phyloP scores from a whole-genome alignment of 2,888 invertebrate species.

The Conus canariensis region DNA sequence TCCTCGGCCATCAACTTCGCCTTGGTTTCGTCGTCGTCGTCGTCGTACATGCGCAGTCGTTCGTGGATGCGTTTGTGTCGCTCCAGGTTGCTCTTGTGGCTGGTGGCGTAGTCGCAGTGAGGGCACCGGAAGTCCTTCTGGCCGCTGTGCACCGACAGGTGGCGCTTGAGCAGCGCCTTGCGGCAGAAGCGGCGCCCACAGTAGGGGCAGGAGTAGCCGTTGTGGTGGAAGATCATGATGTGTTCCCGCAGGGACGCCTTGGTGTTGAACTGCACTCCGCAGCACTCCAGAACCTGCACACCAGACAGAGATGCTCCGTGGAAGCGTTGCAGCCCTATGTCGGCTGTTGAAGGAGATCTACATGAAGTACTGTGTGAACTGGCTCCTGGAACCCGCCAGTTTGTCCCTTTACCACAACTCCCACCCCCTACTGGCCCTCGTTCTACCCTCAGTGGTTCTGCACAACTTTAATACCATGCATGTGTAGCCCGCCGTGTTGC shows the following conservation, averaged over 20 bases:
- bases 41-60: constrained; percentile 41
- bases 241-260: constrained; percentile 79
- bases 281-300: constrained; percentile 73
- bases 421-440: too few relatives aligned
- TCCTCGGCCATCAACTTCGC: constrained; percentile 4
- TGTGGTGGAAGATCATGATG: constrained; percentile 78
- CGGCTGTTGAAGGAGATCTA: too few relatives aligned
- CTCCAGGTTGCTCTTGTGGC: constrained; percentile 80
- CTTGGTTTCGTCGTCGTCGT: background rate
- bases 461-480: too few relatives aligned
- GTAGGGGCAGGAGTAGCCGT: constrained; percentile 79
- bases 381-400: too few relatives aligned
- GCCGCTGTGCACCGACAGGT: constrained; percentile 80
- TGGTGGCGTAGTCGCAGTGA: constrained; percentile 79
- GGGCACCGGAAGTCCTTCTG: constrained; percentile 79
- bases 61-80: constrained; percentile 77
- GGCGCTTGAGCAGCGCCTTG: constrained; percentile 79
- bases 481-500: too few relatives aligned
- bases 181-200: constrained; percentile 79
- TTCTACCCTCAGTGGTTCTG: too few relatives aligned
- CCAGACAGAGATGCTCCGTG: background rate
- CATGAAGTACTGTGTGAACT: too few relatives aligned
- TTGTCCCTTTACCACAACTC: too few relatives aligned
- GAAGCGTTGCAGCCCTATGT: background rate
- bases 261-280: constrained; percentile 77